Evolutionary conservation across 2,888 invertebrate genomes (phyloP), one percentile per base, ranked within the genome.

Genomic region (Hypselothyrea guttata): DNA sequence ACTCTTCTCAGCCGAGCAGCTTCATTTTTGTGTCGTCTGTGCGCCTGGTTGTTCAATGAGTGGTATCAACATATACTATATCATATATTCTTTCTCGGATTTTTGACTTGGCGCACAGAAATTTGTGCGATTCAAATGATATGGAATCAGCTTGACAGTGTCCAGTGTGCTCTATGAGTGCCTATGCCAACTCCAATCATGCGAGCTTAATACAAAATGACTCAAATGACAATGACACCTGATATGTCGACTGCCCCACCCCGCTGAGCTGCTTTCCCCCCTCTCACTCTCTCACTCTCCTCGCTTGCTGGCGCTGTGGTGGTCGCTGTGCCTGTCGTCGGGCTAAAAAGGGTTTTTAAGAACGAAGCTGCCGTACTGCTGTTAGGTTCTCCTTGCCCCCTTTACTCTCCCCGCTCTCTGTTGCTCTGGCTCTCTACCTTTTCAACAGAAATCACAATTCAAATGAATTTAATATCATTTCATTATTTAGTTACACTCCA

Each of bases 401-500:
- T n/a, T n/a, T n/a, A n/a, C n/a, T n/a, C n/a, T n/a, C n/a, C n/a
- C n/a, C n/a, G n/a, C n/a, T n/a, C n/a, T n/a, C n/a, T n/a, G n/a
- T n/a, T 30, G 31, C 38, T 18, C 52, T 57, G 59, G 61, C 44
- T 46, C 45, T 37, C 42, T 41, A 69, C 66, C 70, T 79, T 83
- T 88, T 88, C 86, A 83, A 86, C 79, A 88, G 88, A 88, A 88
- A 88, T 88, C 88, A 86, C 84, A 87, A 88, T 86, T 87, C 87
- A 86, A 88, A 86, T 86, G 85, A 88, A 88, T 88, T 88, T 88
- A 88, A 88, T 88, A 88, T 88, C 88, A 88, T 88, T 88, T 88
- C 81, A 86, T 88, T 88, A 88, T 86, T 86, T 86, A 86, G 76
- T 87, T 86, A 87, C 89, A 86, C 86, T 84, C 71, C 79, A 87